Evolutionary conservation across 2,113 vertebrate genomes (phyloP).

Genomic region (Lasiurus borealis): DNA sequence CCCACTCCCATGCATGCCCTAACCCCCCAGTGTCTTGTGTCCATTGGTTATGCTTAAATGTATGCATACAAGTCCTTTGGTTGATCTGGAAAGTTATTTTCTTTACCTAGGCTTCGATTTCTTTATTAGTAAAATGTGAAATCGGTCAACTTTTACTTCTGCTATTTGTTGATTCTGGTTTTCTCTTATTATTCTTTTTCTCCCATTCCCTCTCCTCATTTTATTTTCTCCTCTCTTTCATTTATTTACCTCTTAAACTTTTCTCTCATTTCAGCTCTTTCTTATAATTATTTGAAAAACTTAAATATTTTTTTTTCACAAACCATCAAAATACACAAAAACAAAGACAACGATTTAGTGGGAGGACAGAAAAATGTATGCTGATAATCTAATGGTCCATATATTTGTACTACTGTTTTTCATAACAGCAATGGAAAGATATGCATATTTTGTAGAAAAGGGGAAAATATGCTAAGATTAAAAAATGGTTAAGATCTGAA

Average conservation of each 20-base stretch:
- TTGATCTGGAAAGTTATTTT: background rate
- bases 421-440: background rate
- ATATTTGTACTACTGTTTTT: background rate
- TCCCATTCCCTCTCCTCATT: background rate
- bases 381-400: background rate
- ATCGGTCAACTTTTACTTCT: background rate
- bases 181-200: background rate
- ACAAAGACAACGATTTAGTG: background rate
- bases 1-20: too few relatives aligned
- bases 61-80: too few relatives aligned
- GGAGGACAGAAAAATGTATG: background rate
- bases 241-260: background rate
- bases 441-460: background rate
- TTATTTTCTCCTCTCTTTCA: background rate
- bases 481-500: background rate
- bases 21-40: too few relatives aligned
- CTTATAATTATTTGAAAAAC: background rate
- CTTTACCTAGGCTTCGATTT: background rate
- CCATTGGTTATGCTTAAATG: too few relatives aligned
- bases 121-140: slow-evolving; percentile 31
- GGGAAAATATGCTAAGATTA: background rate
- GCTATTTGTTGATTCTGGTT: background rate
- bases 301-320: background rate
- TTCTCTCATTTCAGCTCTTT: background rate
- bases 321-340: background rate